These are phyloP conservation scores for Zygaena filipendulae DNA, from an alignment of 2,888 invertebrate genomes.

Conservation along the genomic window DNA sequence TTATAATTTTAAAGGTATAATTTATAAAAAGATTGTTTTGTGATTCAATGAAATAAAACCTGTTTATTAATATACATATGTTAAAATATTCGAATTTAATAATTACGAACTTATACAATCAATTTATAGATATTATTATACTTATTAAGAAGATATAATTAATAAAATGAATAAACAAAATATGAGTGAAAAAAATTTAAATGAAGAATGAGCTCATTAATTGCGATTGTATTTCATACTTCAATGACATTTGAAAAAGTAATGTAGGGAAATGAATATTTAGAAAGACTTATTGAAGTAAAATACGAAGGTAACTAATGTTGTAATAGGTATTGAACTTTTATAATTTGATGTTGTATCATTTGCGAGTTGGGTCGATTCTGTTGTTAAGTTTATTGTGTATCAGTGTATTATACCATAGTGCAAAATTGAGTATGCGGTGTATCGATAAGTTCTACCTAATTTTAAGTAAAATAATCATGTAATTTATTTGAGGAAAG, in stretches of 20 bases:
- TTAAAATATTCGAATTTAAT: conserved; percentile 71
- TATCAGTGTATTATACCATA: conserved; percentile 18
- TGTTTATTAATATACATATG: conserved; percentile 70
- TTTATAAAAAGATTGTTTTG: conserved; percentile 45
- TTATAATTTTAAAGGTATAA: conserved; percentile 43
- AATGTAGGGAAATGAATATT: conserved; percentile 65
- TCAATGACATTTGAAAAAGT: conserved; percentile 64
- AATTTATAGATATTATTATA: conserved; percentile 70
- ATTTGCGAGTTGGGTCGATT: conserved; percentile 24
- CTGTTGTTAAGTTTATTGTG: conserved; percentile 11
- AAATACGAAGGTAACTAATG: conserved; percentile 65
- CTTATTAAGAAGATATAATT: conserved; percentile 69
- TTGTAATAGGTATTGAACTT: conserved; percentile 57
- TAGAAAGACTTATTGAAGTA: conserved; percentile 69
- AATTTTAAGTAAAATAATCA: too few species aligned
- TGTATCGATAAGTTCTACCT: too few species aligned
- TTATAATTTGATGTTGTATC: conserved; percentile 39
- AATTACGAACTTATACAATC: conserved; percentile 70
- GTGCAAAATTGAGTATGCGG: too few species aligned
- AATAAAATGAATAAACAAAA: conserved; percentile 66
- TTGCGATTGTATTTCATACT: conserved; percentile 66
- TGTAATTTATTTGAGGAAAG: too few species aligned
- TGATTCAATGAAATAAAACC: conserved; percentile 63
- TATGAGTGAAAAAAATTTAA: conserved; percentile 59
- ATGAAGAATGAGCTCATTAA: conserved; percentile 60